phyloP scores from a whole-genome alignment of 2,797 vertebrate species.

The Amblyopsis hoosieri region DNA sequence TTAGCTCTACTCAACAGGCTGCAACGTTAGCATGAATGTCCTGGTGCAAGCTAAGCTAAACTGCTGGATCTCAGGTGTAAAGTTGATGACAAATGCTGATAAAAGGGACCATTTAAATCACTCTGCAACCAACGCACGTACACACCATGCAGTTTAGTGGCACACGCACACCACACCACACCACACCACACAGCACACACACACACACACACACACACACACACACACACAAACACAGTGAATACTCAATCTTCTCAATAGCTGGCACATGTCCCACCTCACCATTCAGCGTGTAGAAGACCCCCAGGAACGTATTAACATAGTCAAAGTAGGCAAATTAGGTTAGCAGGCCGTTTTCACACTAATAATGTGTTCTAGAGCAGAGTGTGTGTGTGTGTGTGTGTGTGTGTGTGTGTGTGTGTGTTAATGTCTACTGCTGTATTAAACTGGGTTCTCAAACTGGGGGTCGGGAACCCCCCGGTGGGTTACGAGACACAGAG shows the following conservation, averaged over 20 bases:
- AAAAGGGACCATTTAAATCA: too few species aligned
- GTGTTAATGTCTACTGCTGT: background rate
- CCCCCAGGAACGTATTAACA: constrained; percentile 64
- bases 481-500: background rate
- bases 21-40: too few species aligned
- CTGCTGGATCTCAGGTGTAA: too few species aligned
- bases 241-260: background rate
- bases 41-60: too few species aligned
- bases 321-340: constrained; percentile 72
- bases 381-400: background rate
- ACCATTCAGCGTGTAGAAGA: constrained; percentile 32
- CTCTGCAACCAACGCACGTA: too few species aligned
- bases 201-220: constrained; percentile 10
- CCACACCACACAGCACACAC: constrained; percentile 16
- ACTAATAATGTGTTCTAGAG: constrained; percentile 15
- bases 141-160: background rate
- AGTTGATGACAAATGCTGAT: too few species aligned
- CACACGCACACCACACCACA: background rate
- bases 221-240: constrained; percentile 7
- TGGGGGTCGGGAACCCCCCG: too few species aligned
- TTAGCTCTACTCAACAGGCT: too few species aligned
- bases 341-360: constrained; percentile 43
- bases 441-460: background rate
- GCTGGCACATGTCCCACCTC: constrained; percentile 38
- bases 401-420: constrained; percentile 5